Conservation (phyloP, 2,888 invertebrate genomes). For the Poecilobothrus nobilitatus region DNA sequence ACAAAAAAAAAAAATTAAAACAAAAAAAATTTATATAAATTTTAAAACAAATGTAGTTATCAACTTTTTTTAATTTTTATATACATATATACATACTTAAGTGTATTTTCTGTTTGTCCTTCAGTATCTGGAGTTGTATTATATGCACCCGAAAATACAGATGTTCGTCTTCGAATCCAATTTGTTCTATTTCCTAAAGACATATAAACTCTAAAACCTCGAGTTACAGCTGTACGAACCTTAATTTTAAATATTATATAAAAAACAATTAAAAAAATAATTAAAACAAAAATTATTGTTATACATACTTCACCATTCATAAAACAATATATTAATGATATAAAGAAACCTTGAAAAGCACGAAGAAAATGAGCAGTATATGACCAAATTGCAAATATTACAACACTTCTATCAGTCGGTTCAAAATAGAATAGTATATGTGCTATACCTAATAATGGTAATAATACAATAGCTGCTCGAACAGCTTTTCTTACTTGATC, state of each 20-base stretch:
- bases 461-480: conserved; percentile 65
- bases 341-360: conserved; percentile 78
- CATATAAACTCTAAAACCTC: conserved; percentile 44
- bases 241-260: conserved; percentile 28
- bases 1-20: too few species aligned
- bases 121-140: conserved; percentile 43
- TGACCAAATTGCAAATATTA: conserved; percentile 70
- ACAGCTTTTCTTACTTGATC: conserved; percentile 73
- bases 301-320: conserved; percentile 67
- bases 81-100: conserved; percentile 26
- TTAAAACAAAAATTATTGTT: background rate
- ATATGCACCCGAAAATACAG: conserved; percentile 42
- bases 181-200: conserved; percentile 42
- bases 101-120: conserved; percentile 30
- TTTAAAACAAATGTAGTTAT: conserved; percentile 8
- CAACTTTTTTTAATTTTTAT: conserved; percentile 28
- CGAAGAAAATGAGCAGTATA: conserved; percentile 68
- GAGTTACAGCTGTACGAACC: conserved; percentile 45
- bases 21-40: background rate
- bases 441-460: conserved; percentile 73
- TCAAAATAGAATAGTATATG: conserved; percentile 66
- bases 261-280: background rate
- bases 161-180: conserved; percentile 40
- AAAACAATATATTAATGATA: conserved; percentile 74
- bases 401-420: conserved; percentile 56